Conservation (phyloP, 2,888 invertebrate species). For the Mythimna ferrago region DNA sequence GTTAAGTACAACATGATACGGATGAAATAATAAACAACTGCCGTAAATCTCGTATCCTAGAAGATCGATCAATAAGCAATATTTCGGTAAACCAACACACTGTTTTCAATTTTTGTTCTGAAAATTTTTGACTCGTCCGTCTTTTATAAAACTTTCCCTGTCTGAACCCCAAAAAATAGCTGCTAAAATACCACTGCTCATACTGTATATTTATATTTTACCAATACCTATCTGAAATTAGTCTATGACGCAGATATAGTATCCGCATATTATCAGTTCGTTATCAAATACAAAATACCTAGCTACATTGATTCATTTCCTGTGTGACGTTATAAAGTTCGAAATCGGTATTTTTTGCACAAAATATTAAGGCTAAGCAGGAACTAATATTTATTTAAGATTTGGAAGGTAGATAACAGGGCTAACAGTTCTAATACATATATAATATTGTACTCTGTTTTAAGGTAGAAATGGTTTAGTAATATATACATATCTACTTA, state of each 20-base stretch:
- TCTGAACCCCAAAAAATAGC: no score
- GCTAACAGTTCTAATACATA: no score
- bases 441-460: no score
- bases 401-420: background rate
- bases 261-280: background rate
- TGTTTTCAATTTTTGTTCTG: no score
- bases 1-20: constrained; percentile 15
- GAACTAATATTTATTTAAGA: background rate
- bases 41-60: background rate
- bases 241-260: background rate
- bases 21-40: constrained; percentile 5
- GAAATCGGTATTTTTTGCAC: constrained; percentile 10
- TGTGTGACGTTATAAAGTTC: constrained; percentile 14
- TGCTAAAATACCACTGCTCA: no score
- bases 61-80: background rate
- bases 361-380: background rate
- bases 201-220: no score
- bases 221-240: no score
- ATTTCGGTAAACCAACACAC: no score
- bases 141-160: no score
- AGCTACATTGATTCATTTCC: constrained; percentile 23
- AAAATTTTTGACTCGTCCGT: no score
- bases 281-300: constrained; percentile 21
- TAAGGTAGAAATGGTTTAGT: no score
- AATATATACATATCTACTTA: no score